These are phyloP conservation scores for Galaxea fascicularis DNA, from an alignment of 92 coral and sea anemone species.

Conservation along the genomic window DNA sequence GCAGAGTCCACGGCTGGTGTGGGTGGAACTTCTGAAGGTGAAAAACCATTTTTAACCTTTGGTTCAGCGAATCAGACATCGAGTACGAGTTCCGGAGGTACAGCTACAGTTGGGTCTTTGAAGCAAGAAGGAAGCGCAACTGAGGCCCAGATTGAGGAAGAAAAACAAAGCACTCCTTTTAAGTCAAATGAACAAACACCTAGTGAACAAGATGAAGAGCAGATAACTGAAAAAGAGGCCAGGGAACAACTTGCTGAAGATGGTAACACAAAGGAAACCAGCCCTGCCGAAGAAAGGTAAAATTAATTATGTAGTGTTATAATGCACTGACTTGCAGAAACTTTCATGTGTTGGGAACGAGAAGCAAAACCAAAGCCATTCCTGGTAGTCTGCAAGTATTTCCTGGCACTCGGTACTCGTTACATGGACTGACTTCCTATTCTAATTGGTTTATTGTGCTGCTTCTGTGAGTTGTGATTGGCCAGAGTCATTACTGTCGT, in stretches of 20 bases:
- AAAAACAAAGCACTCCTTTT: neutral
- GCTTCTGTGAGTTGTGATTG: too few relatives aligned
- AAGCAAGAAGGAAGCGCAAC: neutral
- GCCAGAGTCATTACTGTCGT: too few relatives aligned
- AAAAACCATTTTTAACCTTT: neutral
- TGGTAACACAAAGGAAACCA: neutral
- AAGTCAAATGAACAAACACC: neutral
- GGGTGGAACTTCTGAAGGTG: neutral
- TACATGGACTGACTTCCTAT: too few relatives aligned
- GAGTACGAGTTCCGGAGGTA: neutral
- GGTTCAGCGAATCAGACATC: neutral
- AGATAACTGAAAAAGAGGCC: neutral
- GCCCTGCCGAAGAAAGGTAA: neutral
- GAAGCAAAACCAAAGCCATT: too few relatives aligned
- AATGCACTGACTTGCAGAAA: too few relatives aligned
- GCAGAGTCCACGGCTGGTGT: neutral
- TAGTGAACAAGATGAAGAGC: neutral
- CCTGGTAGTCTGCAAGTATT: too few relatives aligned
- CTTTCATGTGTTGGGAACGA: too few relatives aligned
- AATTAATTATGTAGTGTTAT: neutral
- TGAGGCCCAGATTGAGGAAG: conserved; percentile 3
- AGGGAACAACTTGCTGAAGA: neutral
- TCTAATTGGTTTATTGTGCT: too few relatives aligned
- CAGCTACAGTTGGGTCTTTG: neutral
- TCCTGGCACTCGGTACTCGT: too few relatives aligned